A percentile compares a stretch with the other conserved stretches of the same genome.
phyloP scores from a whole-genome alignment of 2,113 vertebrate species.

The Perca flavescens region DNA sequence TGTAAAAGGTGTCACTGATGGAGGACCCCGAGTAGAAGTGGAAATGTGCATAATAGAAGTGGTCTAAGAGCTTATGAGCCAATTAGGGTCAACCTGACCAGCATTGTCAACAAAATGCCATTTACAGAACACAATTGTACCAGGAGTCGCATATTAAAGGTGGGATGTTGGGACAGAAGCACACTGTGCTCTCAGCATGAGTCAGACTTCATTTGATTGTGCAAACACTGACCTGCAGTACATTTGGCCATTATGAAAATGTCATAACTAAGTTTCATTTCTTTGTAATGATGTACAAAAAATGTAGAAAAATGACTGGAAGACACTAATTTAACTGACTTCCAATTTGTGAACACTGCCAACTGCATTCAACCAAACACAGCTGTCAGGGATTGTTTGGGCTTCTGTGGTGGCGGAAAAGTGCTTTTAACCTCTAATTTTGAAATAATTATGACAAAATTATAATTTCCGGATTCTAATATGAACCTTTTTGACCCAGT shows the following conservation, averaged over 20 bases:
- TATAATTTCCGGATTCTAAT: not conserved
- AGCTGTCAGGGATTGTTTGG: not conserved
- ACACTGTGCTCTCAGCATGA: not conserved
- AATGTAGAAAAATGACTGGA: not conserved
- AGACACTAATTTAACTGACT: not conserved
- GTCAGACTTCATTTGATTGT: not conserved
- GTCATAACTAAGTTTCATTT: not conserved
- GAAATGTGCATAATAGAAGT: not conserved
- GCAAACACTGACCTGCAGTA: not conserved
- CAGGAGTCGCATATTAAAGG: not conserved
- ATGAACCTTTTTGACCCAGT: not conserved
- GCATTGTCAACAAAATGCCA: not conserved
- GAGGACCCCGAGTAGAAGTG: not conserved
- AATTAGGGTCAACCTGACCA: conserved; percentile 5
- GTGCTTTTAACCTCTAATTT: not conserved
- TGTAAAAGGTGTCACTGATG: not conserved
- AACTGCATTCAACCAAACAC: not conserved
- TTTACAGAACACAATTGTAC: not conserved
- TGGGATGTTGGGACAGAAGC: not conserved
- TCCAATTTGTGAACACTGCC: not conserved
- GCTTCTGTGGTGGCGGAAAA: not conserved
- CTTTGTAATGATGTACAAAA: not conserved
- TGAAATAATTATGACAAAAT: not conserved
- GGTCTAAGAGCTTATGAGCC: not conserved
- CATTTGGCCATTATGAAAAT: conserved; percentile 24